Evolutionary conservation across 2,113 vertebrate genomes (phyloP), one percentile per base, ranked within the genome.

Genomic region (Dendrocopos noguchii): DNA sequence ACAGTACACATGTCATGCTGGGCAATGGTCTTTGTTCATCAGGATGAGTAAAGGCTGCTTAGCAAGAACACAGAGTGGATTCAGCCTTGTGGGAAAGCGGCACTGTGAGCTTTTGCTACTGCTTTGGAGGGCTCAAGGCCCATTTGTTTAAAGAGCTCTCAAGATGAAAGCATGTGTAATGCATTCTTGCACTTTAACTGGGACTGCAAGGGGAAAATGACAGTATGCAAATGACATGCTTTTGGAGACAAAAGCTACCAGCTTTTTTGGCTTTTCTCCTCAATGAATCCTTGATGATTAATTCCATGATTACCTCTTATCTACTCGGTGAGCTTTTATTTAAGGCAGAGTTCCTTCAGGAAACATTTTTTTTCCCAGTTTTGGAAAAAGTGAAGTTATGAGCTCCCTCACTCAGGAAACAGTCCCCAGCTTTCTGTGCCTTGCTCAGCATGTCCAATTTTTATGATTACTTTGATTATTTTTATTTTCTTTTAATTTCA

Each of bases 1-100:
- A 20, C 4, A 50, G 79, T 0, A 5, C 18, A n/a, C 0, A 1
- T 0, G 1, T 83, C 68, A 31, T 65, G 9, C 52, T 0, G 0
- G 42, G 31, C 46, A 50, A 70, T 0, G 2, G n/a, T 29, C 72
- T 91, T 93, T 89, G 72, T 93, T 87, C 64, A 0, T 1, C 42
- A 67, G 46, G 2, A 11, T 95, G 84, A 77, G 60, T 66, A 84
- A 89, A 2, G 5, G 55, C 81, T 84, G 52, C 56, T 73, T n/a
- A 77, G 75, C 42, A n/a, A 85, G 59, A 83, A 61, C 77, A 21
- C 66, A 2, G 8, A 5, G 17, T 77, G 33, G 64, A 80, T 80
- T 85, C 72, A 91, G 60, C 90, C 85, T 93, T 91, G 4, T 73
- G 27, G 9, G 21, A 25, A 59, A 61, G 77, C 67, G 36, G 53